Percentiles rank a stretch among this genome's conserved stretches.
phyloP scores from a whole-genome alignment of 1,140 invertebrate genomes.

The Aphidius gifuensis region DNA sequence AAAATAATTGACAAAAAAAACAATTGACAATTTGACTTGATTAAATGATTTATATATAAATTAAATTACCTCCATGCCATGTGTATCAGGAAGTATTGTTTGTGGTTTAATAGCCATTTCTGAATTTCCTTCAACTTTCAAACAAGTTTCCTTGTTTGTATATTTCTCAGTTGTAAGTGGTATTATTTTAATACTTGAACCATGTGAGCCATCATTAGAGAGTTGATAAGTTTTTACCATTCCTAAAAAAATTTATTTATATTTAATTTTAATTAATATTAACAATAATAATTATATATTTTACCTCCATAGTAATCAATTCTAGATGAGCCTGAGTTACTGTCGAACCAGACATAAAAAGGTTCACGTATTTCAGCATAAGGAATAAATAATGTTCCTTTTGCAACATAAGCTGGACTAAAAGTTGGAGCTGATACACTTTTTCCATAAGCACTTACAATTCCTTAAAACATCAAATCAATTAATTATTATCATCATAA shows the following conservation, averaged over 20 bases:
- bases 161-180: conserved; percentile 77
- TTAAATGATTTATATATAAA: conserved; percentile 12
- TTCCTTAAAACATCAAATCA: conserved; percentile 14
- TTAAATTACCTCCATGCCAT: conserved; percentile 66
- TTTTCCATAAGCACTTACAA: conserved; percentile 15
- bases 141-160: conserved; percentile 73
- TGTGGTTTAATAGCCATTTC: conserved; percentile 67
- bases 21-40: conserved; percentile 12
- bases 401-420: conserved; percentile 68
- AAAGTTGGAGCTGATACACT: conserved; percentile 59
- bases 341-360: conserved; percentile 86
- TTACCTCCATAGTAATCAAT: conserved; percentile 93
- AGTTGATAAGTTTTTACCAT: conserved; percentile 89
- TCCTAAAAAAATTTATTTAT: conserved; percentile 42
- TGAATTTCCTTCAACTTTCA: conserved; percentile 77
- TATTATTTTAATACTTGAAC: conserved; percentile 79
- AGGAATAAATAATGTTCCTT: conserved; percentile 77
- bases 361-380: conserved; percentile 91
- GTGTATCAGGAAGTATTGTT: conserved; percentile 78
- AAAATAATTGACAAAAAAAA: conserved; percentile 21
- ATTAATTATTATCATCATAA: too few species aligned
- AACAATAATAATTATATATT: conserved; percentile 14
- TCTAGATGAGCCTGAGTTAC: conserved; percentile 68
- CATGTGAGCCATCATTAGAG: conserved; percentile 62
- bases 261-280: not conserved